Evolutionary conservation across 2,797 vertebrate species (phyloP).

Genomic region (Phalloptychus januarius): DNA sequence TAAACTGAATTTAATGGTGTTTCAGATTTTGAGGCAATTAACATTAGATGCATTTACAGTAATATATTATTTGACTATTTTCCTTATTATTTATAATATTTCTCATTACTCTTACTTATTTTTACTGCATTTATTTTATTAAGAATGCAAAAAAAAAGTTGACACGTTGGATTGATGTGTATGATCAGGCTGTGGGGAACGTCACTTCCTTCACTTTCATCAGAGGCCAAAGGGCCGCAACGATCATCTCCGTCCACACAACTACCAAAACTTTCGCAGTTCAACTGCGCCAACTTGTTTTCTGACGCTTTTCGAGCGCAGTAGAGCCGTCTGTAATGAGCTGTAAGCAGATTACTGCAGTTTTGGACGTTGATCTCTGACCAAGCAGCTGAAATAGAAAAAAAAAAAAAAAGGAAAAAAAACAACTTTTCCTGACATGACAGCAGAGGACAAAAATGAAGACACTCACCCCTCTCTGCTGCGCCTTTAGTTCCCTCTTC

Average conservation of each 20-base stretch:
- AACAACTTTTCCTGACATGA: constrained; percentile 39
- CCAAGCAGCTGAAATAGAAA: constrained; percentile 7
- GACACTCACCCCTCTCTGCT: constrained; percentile 84
- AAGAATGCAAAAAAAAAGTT: background rate
- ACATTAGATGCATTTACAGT: background rate
- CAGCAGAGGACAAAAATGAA: constrained; percentile 7
- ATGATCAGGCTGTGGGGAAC: background rate
- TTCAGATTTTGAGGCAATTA: background rate
- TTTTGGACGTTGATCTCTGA: background rate
- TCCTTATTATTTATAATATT: no score
- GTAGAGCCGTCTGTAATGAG: background rate
- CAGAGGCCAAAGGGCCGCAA: constrained; percentile 57
- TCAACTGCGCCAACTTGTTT: background rate
- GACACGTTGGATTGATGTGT: background rate
- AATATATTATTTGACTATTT: background rate
- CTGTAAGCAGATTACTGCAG: background rate
- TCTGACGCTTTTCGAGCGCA: background rate
- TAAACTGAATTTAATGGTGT: background rate
- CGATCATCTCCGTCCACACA: constrained; percentile 6
- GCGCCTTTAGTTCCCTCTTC: constrained; percentile 85
- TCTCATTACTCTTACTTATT: background rate
- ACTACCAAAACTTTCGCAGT: constrained; percentile 6
- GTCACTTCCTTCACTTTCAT: constrained; percentile 66
- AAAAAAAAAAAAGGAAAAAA: no score
- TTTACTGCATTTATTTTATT: background rate